A percentile compares a stretch with the other conserved stretches of the same genome.
Conservation (phyloP, 2,797 vertebrate species). For the Leuciscus waleckii region DNA sequence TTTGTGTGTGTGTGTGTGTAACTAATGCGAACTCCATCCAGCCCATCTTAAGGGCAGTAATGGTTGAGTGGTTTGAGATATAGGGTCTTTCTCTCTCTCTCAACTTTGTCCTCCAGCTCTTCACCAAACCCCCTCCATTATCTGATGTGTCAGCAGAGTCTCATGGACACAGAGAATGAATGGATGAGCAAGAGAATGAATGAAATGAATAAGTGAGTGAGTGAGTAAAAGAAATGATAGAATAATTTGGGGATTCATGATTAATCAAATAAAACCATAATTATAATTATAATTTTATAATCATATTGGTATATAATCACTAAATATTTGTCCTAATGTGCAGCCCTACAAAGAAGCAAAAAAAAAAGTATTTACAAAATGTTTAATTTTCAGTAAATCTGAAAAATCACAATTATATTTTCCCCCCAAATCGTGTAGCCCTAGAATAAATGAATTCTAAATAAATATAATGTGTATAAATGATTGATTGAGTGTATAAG, state of each 20-base stretch:
- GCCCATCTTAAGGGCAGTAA: slow-evolving; percentile 45
- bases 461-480: background rate
- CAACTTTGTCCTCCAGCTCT: slow-evolving; percentile 26
- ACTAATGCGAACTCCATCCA: slow-evolving; percentile 33
- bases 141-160: slow-evolving; percentile 43
- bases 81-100: slow-evolving; percentile 29
- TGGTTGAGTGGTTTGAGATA: slow-evolving; percentile 51
- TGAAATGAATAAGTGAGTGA: background rate
- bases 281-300: background rate
- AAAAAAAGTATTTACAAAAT: too few relatives aligned
- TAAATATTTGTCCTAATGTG: background rate
- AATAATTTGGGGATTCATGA: background rate
- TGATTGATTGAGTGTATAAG: background rate
- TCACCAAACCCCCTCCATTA: slow-evolving; percentile 30
- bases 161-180: slow-evolving; percentile 11
- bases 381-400: background rate
- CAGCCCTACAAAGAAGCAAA: background rate
- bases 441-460: background rate
- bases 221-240: background rate
- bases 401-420: background rate
- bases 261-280: background rate
- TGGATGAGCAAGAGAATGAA: slow-evolving; percentile 25
- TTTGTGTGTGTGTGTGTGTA: slow-evolving; percentile 38
- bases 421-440: fast-evolving
- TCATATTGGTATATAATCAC: background rate